These are phyloP conservation scores for Hippoglossus stenolepis DNA, from an alignment of 2,113 vertebrate genomes.

Conservation along the genomic window DNA sequence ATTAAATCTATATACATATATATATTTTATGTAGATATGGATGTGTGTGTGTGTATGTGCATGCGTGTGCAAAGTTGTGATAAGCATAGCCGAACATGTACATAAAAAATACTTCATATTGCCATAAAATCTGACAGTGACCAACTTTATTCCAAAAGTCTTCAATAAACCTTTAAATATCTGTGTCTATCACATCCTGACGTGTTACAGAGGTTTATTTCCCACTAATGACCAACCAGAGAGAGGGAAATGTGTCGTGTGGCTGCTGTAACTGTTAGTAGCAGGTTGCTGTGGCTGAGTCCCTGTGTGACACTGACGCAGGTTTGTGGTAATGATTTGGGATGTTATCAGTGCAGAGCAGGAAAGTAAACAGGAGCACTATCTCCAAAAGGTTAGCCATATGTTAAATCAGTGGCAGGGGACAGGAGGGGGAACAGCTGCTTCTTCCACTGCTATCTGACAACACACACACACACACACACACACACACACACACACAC, in stretches of 20 bases:
- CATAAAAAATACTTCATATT: not conserved
- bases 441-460: conserved; percentile 62
- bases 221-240: too few species aligned
- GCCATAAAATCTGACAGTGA: not conserved
- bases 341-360: conserved; percentile 78
- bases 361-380: conserved; percentile 75
- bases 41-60: not conserved
- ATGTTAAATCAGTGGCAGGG: conserved; percentile 80
- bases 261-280: conserved; percentile 22
- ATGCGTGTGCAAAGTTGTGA: not conserved
- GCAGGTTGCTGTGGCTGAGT: conserved; percentile 39
- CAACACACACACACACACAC: conserved; percentile 33
- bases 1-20: not conserved
- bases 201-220: too few species aligned
- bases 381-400: conserved; percentile 83
- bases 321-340: conserved; percentile 75
- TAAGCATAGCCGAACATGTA: too few species aligned
- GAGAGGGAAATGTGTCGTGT: too few species aligned
- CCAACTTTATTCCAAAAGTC: not conserved
- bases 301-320: conserved; percentile 51
- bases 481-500: conserved; percentile 11
- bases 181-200: too few species aligned
- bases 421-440: conserved; percentile 66
- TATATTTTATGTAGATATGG: too few species aligned
- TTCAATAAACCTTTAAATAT: not conserved